These are phyloP conservation scores for Chironomus tepperi DNA, from an alignment of 1,140 invertebrate species.

Conservation along the genomic window DNA sequence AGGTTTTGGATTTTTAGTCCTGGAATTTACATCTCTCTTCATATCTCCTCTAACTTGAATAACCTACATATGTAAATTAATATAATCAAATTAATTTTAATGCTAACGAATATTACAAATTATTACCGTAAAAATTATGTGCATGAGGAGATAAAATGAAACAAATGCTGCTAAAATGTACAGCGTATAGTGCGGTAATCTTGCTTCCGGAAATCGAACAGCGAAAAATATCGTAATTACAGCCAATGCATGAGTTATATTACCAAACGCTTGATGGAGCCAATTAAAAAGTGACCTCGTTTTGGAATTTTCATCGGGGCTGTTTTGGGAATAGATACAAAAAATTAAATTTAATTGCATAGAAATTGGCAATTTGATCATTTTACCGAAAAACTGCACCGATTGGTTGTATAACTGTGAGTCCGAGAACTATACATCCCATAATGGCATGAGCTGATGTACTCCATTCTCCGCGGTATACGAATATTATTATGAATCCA, in stretches of 20 bases:
- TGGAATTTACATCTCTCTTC: neutral
- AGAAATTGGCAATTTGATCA: neutral
- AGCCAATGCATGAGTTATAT: constrained; percentile 78
- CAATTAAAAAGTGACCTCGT: constrained; percentile 82
- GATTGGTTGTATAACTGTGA: constrained; percentile 81
- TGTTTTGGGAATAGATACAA: too few relatives aligned
- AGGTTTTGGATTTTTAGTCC: neutral
- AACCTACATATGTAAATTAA: neutral
- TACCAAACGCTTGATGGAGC: constrained; percentile 87
- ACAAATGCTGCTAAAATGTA: constrained; percentile 84
- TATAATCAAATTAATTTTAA: neutral
- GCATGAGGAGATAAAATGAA: constrained; percentile 77
- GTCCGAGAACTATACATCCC: constrained; percentile 63
- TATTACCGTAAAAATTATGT: constrained; percentile 38
- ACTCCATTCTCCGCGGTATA: constrained; percentile 71
- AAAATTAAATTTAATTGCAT: too few relatives aligned
- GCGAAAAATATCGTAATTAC: constrained; percentile 88
- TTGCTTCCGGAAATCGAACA: constrained; percentile 70
- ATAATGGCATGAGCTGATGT: constrained; percentile 65
- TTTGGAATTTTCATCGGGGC: too few relatives aligned
- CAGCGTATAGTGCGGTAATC: constrained; percentile 74
- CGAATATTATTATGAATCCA: constrained; percentile 74
- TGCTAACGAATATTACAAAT: neutral
- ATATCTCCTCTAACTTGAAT: constrained; percentile 1
- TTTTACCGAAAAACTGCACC: constrained; percentile 47